A percentile compares a stretch with the other conserved stretches of the same genome.
These are phyloP conservation scores for Zophobas atratus DNA, from an alignment of 1,140 invertebrate genomes.

Conservation along the genomic window DNA sequence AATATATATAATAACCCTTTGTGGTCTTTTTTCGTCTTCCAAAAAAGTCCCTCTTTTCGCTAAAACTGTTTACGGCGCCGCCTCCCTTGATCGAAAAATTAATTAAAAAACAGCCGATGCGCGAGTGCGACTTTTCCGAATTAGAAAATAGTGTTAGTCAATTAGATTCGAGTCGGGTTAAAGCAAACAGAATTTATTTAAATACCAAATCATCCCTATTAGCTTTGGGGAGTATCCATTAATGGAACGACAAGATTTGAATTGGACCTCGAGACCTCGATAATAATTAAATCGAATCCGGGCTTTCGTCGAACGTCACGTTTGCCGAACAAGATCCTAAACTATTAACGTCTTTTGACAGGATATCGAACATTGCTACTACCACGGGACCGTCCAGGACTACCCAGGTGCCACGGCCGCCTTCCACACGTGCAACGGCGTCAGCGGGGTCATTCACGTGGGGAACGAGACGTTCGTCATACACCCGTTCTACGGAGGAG, in stretches of 20 bases:
- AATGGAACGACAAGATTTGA: constrained; percentile 40
- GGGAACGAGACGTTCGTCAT: constrained; percentile 98
- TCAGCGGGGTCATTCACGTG: constrained; percentile 96
- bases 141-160: constrained; percentile 40
- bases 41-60: too few relatives aligned
- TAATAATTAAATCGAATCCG: constrained; percentile 41
- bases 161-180: constrained; percentile 30
- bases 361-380: constrained; percentile 97
- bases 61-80: too few relatives aligned
- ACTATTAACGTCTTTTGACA: constrained; percentile 69
- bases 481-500: constrained; percentile 96
- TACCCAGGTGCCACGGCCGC: constrained; percentile 96
- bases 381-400: constrained; percentile 95
- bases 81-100: background rate
- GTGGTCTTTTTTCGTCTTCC: background rate
- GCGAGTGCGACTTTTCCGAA: constrained; percentile 11
- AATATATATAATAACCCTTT: too few relatives aligned
- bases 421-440: constrained; percentile 97
- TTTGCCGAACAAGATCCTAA: constrained; percentile 37
- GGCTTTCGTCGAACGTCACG: constrained; percentile 36
- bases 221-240: constrained; percentile 41
- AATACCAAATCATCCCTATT: constrained; percentile 41
- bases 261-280: constrained; percentile 34
- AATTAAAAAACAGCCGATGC: constrained; percentile 6
- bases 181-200: constrained; percentile 41